phyloP scores from a whole-genome alignment of 2,113 vertebrate genomes.

The Malurus melanocephalus region DNA sequence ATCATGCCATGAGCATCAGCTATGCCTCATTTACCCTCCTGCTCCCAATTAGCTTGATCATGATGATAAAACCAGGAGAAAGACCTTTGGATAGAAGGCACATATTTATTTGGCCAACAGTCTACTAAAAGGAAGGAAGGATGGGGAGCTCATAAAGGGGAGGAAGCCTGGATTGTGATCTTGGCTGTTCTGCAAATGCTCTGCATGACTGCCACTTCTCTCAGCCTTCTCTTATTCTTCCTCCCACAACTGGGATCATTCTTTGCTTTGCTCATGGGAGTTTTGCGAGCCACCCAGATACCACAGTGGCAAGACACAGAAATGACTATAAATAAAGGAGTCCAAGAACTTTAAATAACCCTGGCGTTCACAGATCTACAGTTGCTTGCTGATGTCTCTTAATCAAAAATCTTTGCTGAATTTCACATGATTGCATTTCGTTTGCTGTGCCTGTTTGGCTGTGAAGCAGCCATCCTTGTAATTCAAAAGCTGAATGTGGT shows the following conservation, averaged over 20 bases:
- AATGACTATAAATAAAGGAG: neutral
- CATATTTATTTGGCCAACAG: conserved; percentile 62
- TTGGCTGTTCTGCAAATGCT: conserved; percentile 45
- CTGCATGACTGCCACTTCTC: conserved; percentile 14
- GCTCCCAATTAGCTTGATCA: conserved; percentile 58
- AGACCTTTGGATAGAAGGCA: conserved; percentile 55
- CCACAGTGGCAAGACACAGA: neutral
- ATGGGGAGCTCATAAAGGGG: conserved; percentile 42
- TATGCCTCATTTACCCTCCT: conserved; percentile 62
- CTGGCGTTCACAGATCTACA: neutral
- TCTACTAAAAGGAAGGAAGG: conserved; percentile 53
- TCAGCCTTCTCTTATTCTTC: neutral
- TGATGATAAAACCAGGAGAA: conserved; percentile 52
- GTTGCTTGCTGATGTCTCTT: neutral
- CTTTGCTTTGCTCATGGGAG: neutral
- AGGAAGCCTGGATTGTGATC: conserved; percentile 48
- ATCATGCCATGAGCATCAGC: conserved; percentile 32
- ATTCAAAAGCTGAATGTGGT: neutral
- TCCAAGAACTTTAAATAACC: neutral
- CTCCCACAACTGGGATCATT: neutral
- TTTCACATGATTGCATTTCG: neutral
- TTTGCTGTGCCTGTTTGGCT: neutral
- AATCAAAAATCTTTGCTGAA: conserved; percentile 7
- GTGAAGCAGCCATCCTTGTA: neutral
- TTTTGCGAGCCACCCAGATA: neutral